These are phyloP conservation scores for Teleogryllus oceanicus DNA, from an alignment of 2,888 invertebrate species.

Conservation along the genomic window DNA sequence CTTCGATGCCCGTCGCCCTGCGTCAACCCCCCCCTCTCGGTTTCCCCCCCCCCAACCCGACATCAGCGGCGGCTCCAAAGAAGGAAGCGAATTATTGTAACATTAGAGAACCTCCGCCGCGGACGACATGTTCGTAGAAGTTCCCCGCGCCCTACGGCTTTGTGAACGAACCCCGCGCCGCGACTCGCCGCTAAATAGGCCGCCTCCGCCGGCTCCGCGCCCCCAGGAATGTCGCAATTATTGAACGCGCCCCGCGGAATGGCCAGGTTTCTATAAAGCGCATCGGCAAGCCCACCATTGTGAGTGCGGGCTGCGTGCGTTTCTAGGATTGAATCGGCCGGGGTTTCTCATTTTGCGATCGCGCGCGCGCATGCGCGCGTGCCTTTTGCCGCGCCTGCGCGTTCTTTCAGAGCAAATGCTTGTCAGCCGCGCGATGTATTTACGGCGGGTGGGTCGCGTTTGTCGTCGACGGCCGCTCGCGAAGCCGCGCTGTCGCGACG, in stretches of 20 bases:
- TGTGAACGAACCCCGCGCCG: too few species aligned
- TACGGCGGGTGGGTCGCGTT: not conserved
- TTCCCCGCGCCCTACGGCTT: not conserved
- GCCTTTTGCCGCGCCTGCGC: not conserved
- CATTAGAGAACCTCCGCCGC: not conserved
- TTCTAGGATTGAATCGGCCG: not conserved
- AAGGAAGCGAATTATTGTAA: not conserved
- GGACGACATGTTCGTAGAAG: not conserved
- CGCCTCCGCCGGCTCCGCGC: too few species aligned
- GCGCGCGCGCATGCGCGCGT: not conserved
- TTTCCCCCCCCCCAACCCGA: too few species aligned
- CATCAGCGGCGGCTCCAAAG: not conserved
- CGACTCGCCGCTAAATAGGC: too few species aligned
- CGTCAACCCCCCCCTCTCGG: too few species aligned
- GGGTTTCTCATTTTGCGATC: not conserved
- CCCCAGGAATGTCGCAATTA: too few species aligned
- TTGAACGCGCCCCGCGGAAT: too few species aligned
- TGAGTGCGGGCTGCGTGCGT: not conserved
- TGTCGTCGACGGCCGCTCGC: not conserved
- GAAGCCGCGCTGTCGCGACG: too few species aligned
- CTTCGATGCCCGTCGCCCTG: not conserved
- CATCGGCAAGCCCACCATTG: not conserved
- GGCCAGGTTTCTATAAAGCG: not conserved
- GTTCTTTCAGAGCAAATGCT: not conserved
- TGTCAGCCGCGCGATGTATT: slow-evolving; percentile 3